phyloP scores from a whole-genome alignment of 2,888 invertebrate species.

The Ichneumoninae sp. region DNA sequence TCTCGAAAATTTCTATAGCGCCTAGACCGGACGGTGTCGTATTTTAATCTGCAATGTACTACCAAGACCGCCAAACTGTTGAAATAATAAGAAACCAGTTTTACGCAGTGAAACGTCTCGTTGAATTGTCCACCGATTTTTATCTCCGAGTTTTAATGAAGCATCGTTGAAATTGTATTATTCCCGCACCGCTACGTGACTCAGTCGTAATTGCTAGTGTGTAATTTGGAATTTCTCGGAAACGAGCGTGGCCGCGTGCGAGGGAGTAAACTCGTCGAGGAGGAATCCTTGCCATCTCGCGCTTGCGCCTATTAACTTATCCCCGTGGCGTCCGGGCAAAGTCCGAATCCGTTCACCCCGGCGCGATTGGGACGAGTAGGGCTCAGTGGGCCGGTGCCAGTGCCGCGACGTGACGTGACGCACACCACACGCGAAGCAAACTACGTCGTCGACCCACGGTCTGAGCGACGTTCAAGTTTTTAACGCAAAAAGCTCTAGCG shows the following conservation, averaged over 20 bases:
- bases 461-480: background rate
- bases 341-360: slow-evolving; percentile 61
- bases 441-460: background rate
- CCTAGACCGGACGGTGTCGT: background rate
- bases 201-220: background rate
- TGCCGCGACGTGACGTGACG: slow-evolving; percentile 41
- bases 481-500: background rate
- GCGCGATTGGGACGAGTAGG: slow-evolving; percentile 24
- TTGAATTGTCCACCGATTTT: background rate
- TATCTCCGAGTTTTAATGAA: background rate
- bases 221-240: background rate
- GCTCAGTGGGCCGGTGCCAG: slow-evolving; percentile 47
- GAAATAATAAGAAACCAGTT: background rate
- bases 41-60: slow-evolving; percentile 2
- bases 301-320: slow-evolving; percentile 57
- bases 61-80: background rate
- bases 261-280: slow-evolving; percentile 4
- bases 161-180: background rate
- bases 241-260: slow-evolving; percentile 6
- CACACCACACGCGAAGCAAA: slow-evolving; percentile 12
- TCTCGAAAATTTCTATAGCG: background rate
- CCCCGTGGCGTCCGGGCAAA: slow-evolving; percentile 58
- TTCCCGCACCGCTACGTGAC: background rate
- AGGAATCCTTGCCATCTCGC: slow-evolving; percentile 37
- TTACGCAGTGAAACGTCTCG: background rate